Evolutionary conservation across 2,888 invertebrate genomes (phyloP).

Genomic region (Oconnorella tubifera): DNA sequence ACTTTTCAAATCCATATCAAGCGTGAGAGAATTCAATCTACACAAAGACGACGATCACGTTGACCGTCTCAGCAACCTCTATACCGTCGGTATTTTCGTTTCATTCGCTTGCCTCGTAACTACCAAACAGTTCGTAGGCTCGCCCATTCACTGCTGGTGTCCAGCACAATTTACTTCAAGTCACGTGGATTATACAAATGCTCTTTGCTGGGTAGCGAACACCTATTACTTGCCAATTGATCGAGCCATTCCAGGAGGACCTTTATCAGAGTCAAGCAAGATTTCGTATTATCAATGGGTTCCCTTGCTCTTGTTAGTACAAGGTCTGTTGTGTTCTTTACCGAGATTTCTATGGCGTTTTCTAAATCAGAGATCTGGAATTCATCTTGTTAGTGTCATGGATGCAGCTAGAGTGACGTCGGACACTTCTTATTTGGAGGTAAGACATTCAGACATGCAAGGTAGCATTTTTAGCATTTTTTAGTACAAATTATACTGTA

Average conservation of each 20-base stretch:
- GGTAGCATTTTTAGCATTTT: no score
- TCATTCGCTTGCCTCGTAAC: conserved; percentile 37
- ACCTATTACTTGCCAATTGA: conserved; percentile 37
- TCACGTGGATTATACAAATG: conserved; percentile 37
- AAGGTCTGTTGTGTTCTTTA: conserved; percentile 34
- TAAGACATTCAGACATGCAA: no score
- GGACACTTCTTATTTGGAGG: conserved; percentile 36
- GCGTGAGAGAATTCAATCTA: conserved; percentile 35
- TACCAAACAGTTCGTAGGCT: conserved; percentile 39
- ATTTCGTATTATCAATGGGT: conserved; percentile 40
- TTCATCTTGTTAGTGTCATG: conserved; percentile 37
- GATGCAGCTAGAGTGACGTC: conserved; percentile 38
- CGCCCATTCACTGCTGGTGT: conserved; percentile 38
- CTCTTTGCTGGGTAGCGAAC: conserved; percentile 39
- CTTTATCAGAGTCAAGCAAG: conserved; percentile 17
- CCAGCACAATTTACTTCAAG: conserved; percentile 37
- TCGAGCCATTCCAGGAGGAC: conserved; percentile 29
- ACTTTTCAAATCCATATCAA: conserved; percentile 38
- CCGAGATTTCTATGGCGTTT: conserved; percentile 35
- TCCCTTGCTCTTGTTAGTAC: conserved; percentile 37
- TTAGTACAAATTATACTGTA: no score
- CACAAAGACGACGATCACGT: conserved; percentile 38
- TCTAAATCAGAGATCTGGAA: conserved; percentile 37
- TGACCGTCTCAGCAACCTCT: conserved; percentile 34
- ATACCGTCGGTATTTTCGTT: conserved; percentile 36